These are phyloP conservation scores for Lycocerus yunnanus DNA, from an alignment of 2,888 invertebrate species.

Conservation along the genomic window DNA sequence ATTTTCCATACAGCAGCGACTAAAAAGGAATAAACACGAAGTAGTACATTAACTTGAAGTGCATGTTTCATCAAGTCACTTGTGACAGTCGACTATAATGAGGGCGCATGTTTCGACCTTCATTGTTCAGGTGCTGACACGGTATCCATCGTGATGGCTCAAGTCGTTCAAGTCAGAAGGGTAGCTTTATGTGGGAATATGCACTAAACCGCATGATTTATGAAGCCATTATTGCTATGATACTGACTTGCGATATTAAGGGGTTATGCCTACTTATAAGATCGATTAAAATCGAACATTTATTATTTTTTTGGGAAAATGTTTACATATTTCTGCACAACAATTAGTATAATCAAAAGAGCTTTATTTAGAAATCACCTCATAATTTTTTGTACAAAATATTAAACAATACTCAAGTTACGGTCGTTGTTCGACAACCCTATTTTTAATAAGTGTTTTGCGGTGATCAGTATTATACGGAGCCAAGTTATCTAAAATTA, in stretches of 20 bases:
- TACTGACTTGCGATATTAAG: slow-evolving; percentile 3
- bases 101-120: slow-evolving; percentile 38
- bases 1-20: not conserved
- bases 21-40: slow-evolving; percentile 11
- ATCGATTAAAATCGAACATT: too few relatives aligned
- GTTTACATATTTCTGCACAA: too few relatives aligned
- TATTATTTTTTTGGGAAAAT: too few relatives aligned
- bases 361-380: too few relatives aligned
- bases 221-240: slow-evolving; percentile 35
- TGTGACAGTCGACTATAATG: slow-evolving; percentile 38
- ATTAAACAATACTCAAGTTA: too few relatives aligned
- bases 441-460: too few relatives aligned
- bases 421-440: too few relatives aligned
- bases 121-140: slow-evolving; percentile 40
- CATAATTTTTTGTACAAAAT: too few relatives aligned
- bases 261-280: too few relatives aligned
- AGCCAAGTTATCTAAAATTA: too few relatives aligned
- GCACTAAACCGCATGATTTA: slow-evolving; percentile 41
- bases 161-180: slow-evolving; percentile 33
- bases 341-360: too few relatives aligned
- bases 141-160: slow-evolving; percentile 38
- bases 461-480: too few relatives aligned
- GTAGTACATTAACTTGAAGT: slow-evolving; percentile 35
- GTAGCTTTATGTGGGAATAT: slow-evolving; percentile 40
- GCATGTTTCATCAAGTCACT: slow-evolving; percentile 38